phyloP scores from a whole-genome alignment of 2,888 invertebrate genomes.

The Slavum lentiscoides region DNA sequence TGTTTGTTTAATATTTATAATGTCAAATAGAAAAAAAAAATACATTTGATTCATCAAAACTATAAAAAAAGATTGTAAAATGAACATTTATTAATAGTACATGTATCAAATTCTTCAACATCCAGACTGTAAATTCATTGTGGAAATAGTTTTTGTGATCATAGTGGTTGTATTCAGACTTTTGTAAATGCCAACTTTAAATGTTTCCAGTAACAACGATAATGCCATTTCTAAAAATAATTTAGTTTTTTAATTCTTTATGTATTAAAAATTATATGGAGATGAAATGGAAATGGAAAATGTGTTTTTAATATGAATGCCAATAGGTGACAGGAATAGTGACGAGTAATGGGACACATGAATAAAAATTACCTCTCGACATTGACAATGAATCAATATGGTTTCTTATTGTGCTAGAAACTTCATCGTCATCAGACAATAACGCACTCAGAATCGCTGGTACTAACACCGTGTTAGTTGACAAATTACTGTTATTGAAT shows the following conservation, averaged over 20 bases:
- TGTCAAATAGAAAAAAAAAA: too few relatives aligned
- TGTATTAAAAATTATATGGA: neutral
- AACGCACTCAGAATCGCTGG: constrained; percentile 35
- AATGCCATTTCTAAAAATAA: constrained; percentile 72
- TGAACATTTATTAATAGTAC: neutral
- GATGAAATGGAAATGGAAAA: neutral
- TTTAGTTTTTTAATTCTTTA: neutral
- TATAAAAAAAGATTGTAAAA: too few relatives aligned
- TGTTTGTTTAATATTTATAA: too few relatives aligned
- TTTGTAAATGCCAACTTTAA: constrained; percentile 78
- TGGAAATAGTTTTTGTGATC: constrained; percentile 77
- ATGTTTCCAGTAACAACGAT: constrained; percentile 76
- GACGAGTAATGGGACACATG: neutral
- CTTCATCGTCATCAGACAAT: constrained; percentile 44
- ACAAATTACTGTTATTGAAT: constrained; percentile 29
- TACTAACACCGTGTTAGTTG: constrained; percentile 24
- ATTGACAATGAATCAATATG: constrained; percentile 48
- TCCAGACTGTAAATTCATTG: constrained; percentile 81
- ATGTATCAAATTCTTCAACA: constrained; percentile 64
- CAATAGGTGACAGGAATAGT: neutral
- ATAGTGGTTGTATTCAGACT: constrained; percentile 76
- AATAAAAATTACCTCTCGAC: constrained; percentile 34
- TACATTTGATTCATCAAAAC: neutral
- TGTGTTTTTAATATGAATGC: neutral
- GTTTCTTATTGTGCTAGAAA: constrained; percentile 43